These are phyloP conservation scores for Euzophera pinguis DNA, from an alignment of 2,888 invertebrate species.

Conservation along the genomic window DNA sequence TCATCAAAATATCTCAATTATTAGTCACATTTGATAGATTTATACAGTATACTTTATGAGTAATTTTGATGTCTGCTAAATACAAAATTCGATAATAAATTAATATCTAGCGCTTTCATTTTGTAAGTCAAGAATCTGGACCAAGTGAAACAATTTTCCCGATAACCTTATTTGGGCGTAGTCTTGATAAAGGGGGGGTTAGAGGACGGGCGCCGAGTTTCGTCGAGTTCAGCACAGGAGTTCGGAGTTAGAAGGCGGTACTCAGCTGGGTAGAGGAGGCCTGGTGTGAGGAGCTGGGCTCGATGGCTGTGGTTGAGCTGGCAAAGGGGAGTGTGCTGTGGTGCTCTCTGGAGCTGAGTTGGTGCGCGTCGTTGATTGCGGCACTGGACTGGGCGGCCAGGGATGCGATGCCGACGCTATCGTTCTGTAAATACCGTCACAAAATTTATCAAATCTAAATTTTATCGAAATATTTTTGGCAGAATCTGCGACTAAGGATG, in stretches of 20 bases:
- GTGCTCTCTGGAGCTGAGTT: slow-evolving; percentile 86
- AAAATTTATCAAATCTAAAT: background rate
- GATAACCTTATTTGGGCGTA: slow-evolving; percentile 55
- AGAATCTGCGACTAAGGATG: too few species aligned
- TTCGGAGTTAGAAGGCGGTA: slow-evolving; percentile 80
- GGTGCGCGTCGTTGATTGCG: slow-evolving; percentile 85
- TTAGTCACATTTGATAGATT: background rate
- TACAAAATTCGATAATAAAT: slow-evolving; percentile 24
- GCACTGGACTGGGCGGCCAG: slow-evolving; percentile 89
- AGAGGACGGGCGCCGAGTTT: slow-evolving; percentile 76
- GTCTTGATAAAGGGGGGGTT: slow-evolving; percentile 55
- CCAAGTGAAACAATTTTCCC: slow-evolving; percentile 59
- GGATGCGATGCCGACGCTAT: slow-evolving; percentile 84
- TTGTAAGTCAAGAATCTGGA: slow-evolving; percentile 31
- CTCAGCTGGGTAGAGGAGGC: slow-evolving; percentile 78
- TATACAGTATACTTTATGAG: background rate
- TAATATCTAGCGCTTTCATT: slow-evolving; percentile 27
- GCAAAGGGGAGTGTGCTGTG: slow-evolving; percentile 66
- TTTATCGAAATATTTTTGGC: too few species aligned
- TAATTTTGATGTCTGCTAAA: slow-evolving; percentile 21
- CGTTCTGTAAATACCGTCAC: slow-evolving; percentile 61
- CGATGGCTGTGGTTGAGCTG: slow-evolving; percentile 65
- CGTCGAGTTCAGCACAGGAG: slow-evolving; percentile 79
- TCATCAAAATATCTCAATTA: slow-evolving; percentile 19
- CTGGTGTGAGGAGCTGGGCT: slow-evolving; percentile 64